phyloP scores from a whole-genome alignment of 2,888 invertebrate species.

The Notodonta dromedarius region DNA sequence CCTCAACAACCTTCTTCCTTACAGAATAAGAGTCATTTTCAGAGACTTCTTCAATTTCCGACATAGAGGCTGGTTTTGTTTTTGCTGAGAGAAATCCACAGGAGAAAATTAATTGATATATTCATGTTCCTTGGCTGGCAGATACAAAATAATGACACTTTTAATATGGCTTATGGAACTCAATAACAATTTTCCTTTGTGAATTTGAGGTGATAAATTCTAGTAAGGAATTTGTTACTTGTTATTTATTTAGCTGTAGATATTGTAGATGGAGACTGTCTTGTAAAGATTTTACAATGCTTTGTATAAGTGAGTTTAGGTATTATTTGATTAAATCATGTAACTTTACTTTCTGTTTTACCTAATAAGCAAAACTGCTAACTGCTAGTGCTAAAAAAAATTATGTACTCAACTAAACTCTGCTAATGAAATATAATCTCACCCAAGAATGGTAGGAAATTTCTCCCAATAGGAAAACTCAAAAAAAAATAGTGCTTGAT shows the following conservation, averaged over 20 bases:
- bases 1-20: constrained; percentile 70
- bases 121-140: too few species aligned
- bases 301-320: constrained; percentile 25
- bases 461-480: too few species aligned
- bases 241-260: constrained; percentile 27
- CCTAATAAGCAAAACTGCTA: neutral
- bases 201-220: constrained; percentile 13
- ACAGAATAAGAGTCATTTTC: constrained; percentile 73
- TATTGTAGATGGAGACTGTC: constrained; percentile 13
- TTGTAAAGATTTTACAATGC: constrained; percentile 24
- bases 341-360: constrained; percentile 9
- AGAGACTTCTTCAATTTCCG: constrained; percentile 75
- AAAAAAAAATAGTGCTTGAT: too few species aligned
- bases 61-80: constrained; percentile 78
- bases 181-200: neutral
- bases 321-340: constrained; percentile 34
- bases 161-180: too few species aligned
- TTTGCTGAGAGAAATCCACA: constrained; percentile 57
- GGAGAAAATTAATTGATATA: too few species aligned
- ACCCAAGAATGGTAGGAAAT: too few species aligned
- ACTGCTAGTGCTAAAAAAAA: too few species aligned
- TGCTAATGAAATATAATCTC: too few species aligned
- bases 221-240: constrained; percentile 12
- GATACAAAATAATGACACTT: too few species aligned
- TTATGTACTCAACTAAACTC: too few species aligned